Evolutionary conservation across 64 coral and sea anemone species (phyloP), one percentile per base, ranked within the genome.

Genomic region (Stichodactyla helianthus): DNA sequence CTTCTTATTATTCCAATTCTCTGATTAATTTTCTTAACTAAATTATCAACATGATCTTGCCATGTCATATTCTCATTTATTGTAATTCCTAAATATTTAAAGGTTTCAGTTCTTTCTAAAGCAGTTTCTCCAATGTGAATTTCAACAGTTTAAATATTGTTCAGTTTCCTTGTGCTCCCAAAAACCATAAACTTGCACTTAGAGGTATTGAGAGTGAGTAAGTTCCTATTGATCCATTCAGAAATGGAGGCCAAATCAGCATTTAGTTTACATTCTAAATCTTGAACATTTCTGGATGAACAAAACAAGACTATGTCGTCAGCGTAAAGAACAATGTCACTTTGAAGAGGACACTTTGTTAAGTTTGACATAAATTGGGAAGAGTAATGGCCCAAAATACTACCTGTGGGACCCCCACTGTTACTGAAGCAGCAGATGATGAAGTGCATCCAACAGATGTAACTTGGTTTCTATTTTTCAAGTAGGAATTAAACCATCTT

Each of bases 151-250:
- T 31, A 13, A 27, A 85, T 85, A 64, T 50, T 26, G 61, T 53
- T 89, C 15, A 93, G 55, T 93, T 93, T 93, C 5, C 59, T 83
- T 13, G 87, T 12, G 59, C 82, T 93, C 17, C 91, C 91, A 60
- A 59, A 93, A 51, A 88, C 56, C 52, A 93, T 68, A 93, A 89
- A 93, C 23, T 89, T 93, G 52, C 83, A 89, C 61, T 93, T 93
- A 5, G 87, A 79, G n/a, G 20, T 65, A 76, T 93, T 93, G 11
- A 93, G 26, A 15, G 87, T 93, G n/a, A n/a, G n/a, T n/a, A 93
- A 54, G 86, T 89, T 93, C 44, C 58, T 50, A 9, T 89, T 76
- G 31, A 93, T 86, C 87, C 77, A 93, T 44, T 44, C 35, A 44
- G 35, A 44, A 3, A 44, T 3, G 4, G 35, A 44, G 35, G 1